phyloP scores from a whole-genome alignment of 2,797 vertebrate genomes.

The Tarsius wallacei region DNA sequence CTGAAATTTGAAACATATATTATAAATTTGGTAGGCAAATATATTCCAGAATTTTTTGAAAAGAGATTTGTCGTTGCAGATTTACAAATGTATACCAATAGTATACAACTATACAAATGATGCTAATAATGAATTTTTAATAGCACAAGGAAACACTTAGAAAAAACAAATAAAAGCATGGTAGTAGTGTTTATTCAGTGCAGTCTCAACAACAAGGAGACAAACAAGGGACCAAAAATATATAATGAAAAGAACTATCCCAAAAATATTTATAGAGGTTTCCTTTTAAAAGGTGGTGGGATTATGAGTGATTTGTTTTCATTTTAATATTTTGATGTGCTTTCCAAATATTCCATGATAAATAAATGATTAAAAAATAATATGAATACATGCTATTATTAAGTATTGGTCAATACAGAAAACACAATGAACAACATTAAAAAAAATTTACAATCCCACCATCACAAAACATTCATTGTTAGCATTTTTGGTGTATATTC shows the following conservation, averaged over 20 bases:
- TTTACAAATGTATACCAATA: neutral
- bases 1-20: neutral
- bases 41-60: slow-evolving; percentile 43
- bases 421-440: neutral
- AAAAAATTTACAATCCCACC: neutral
- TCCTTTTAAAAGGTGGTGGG: neutral
- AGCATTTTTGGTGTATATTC: neutral
- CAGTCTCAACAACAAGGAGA: neutral
- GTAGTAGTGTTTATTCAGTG: neutral
- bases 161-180: slow-evolving; percentile 30
- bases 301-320: neutral
- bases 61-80: neutral
- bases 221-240: neutral
- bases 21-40: slow-evolving; percentile 37
- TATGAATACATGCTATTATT: neutral
- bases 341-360: slow-evolving; percentile 37
- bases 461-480: neutral
- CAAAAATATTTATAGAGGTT: neutral
- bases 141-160: neutral
- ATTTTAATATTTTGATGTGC: slow-evolving; percentile 24
- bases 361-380: neutral
- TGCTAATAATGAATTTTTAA: neutral
- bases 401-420: neutral
- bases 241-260: neutral
- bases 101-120: neutral